Evolutionary conservation across 2,113 vertebrate species (phyloP).

Genomic region (Rhinolophus ferrumequinum): DNA sequence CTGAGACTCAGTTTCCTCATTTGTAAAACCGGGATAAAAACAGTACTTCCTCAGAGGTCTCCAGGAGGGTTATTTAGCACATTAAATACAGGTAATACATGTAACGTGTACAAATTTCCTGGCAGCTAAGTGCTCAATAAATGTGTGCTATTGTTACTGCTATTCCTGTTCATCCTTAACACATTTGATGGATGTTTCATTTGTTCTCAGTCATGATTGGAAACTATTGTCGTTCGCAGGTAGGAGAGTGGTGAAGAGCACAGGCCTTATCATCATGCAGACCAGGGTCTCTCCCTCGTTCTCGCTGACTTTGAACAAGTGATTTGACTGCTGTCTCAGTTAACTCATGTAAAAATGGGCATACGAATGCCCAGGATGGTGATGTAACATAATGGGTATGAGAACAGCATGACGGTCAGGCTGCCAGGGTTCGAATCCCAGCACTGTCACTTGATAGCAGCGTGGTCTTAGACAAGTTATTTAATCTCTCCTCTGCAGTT

Average conservation of each 20-base stretch:
- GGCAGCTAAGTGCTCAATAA: not conserved
- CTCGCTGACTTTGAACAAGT: not conserved
- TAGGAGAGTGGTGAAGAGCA: not conserved
- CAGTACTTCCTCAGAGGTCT: not conserved
- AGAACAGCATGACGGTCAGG: not conserved
- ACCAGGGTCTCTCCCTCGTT: not conserved
- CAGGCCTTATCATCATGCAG: not conserved
- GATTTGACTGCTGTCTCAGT: not conserved
- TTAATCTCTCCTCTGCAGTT: constrained; percentile 33
- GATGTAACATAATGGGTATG: not conserved
- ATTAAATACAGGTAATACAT: not conserved
- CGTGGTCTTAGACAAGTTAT: not conserved
- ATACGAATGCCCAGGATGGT: not conserved
- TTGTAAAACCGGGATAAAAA: not conserved
- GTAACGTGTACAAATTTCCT: not conserved
- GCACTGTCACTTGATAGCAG: not conserved
- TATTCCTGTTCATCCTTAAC: not conserved
- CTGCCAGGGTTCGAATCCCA: not conserved
- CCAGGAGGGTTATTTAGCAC: not conserved
- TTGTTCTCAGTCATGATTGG: not conserved
- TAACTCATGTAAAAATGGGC: not conserved
- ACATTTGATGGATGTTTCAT: not conserved
- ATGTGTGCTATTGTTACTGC: not conserved
- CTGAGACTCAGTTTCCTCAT: not conserved
- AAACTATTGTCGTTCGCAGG: not conserved